Evolutionary conservation across 2,797 vertebrate species (phyloP).

Genomic region (Pseudochaenichthys georgianus): DNA sequence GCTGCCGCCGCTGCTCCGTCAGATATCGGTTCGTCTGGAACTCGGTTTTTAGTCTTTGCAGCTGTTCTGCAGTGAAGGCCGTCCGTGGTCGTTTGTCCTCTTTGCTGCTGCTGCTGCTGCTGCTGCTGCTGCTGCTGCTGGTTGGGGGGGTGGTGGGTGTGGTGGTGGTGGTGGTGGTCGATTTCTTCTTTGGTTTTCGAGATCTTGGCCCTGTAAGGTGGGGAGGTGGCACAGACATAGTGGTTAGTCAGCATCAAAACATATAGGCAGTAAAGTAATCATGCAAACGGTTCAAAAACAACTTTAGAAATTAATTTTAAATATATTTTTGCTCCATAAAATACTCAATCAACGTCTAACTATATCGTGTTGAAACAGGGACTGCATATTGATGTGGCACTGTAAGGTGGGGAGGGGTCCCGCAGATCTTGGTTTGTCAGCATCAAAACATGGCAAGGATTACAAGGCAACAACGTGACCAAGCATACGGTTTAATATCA

Average conservation of each 20-base stretch:
- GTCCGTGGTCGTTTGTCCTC: constrained; percentile 96
- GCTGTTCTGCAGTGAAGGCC: constrained; percentile 95
- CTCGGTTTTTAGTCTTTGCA: constrained; percentile 94
- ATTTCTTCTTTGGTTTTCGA: constrained; percentile 99
- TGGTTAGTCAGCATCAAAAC: constrained; percentile 33
- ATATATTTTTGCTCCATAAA: neutral
- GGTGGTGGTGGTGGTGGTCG: constrained; percentile 61
- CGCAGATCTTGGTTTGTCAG: constrained; percentile 34
- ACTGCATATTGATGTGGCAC: constrained; percentile 81
- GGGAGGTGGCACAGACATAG: constrained; percentile 28
- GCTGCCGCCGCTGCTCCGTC: constrained; percentile 94
- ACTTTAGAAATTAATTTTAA: neutral
- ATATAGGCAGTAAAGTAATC: neutral
- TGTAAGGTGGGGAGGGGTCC: constrained; percentile 66
- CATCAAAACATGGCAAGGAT: constrained; percentile 3
- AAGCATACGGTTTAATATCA: neutral
- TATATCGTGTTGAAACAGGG: neutral
- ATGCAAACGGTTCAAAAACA: neutral
- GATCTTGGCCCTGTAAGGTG: constrained; percentile 91
- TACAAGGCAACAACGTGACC: neutral
- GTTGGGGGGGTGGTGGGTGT: too few relatives aligned
- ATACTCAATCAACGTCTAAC: neutral
- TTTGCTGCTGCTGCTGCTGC: constrained; percentile 85
- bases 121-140: too few relatives aligned
- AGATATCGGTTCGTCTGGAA: constrained; percentile 95